Evolutionary conservation across 2,113 vertebrate genomes (phyloP), one percentile per base, ranked within the genome.

Genomic region (Kobus ellipsiprymnus): DNA sequence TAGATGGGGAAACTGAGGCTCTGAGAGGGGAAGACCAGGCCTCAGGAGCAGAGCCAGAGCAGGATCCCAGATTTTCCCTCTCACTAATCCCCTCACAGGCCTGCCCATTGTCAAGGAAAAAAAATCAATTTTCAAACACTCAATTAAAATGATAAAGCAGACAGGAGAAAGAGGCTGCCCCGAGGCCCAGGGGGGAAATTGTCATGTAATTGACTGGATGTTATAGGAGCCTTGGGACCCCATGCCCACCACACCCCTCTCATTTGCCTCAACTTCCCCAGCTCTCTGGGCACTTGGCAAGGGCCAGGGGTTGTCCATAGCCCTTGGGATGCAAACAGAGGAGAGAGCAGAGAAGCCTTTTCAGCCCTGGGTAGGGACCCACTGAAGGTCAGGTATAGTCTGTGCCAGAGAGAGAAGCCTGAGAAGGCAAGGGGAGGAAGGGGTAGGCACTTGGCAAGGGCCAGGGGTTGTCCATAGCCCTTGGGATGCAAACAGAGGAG

Each of bases 81-180:
- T 52, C 48, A 54, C 64, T 4, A 8, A 5, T 15, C 87, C 74
- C 36, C 52, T 91, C 67, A 48, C 8, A 1, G n/a, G 27, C 33
- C 91, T 46, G 29, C 40, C 23, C 6, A 1, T 16, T 0, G 2
- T 52, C 36, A 12, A 15, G 82, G 89, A 19, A 86, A 88, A 88
- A 62, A 90, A 97, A 59, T 93, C 78, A 16, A 33, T 86, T 9
- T 4, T 1, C 10, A 13, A 21, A 62, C 54, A 57, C 48, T 88
- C 77, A 44, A 83, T 96, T 94, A 92, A 86, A 91, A 88, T 78
- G 87, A 88, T 77, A 85, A 48, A 67, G 30, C 87, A 67, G 44
- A 33, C 54, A 15, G 40, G 54, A 2, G 46, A 40, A 29, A 1
- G 33, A 55, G 59, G 57, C 59, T 2, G 59, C 67, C 71, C 48